phyloP scores from a whole-genome alignment of 2,797 vertebrate species.

The Monodelphis domestica region DNA sequence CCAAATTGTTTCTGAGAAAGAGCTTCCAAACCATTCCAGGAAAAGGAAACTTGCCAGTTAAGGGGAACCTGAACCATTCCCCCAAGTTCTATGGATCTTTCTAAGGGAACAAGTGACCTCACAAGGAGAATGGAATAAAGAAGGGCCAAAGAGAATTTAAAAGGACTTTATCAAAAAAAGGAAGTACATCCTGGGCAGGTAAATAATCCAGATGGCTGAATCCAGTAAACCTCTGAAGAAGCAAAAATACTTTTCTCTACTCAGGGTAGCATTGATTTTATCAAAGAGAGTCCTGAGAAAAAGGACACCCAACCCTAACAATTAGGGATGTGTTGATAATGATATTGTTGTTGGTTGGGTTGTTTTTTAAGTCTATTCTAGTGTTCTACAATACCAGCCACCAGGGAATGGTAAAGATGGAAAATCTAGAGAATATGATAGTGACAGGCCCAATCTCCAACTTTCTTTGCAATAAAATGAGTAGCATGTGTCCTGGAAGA shows the following conservation, averaged over 20 bases:
- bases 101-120: neutral
- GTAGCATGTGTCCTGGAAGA: neutral
- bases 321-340: neutral
- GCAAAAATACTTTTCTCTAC: neutral
- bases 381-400: neutral
- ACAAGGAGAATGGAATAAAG: neutral
- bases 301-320: neutral
- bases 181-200: neutral
- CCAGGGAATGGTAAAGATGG: neutral
- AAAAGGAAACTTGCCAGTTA: neutral
- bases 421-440: neutral
- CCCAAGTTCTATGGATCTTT: neutral
- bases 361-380: neutral
- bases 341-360: too few relatives aligned
- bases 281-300: neutral
- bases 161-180: neutral
- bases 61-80: neutral
- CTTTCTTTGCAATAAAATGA: neutral
- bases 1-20: neutral
- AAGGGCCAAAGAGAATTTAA: neutral
- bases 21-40: neutral
- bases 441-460: neutral
- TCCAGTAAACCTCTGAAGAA: neutral
- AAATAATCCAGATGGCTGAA: neutral
- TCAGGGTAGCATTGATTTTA: neutral